These are phyloP conservation scores for Ictalurus furcatus DNA, from an alignment of 2,113 vertebrate species.

Conservation along the genomic window DNA sequence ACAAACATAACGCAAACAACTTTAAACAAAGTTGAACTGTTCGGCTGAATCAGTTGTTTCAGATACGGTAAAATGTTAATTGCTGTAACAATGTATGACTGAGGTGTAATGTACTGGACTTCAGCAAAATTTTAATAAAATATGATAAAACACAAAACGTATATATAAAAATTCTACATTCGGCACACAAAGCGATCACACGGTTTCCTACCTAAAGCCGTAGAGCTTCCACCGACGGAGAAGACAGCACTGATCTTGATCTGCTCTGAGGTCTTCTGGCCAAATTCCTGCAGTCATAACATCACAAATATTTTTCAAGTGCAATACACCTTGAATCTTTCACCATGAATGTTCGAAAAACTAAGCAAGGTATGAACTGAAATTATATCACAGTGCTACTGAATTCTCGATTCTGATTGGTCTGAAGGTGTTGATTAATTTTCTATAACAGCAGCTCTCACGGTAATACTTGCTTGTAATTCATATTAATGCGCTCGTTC, in stretches of 20 bases:
- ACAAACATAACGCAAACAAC: not conserved
- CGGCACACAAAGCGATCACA: not conserved
- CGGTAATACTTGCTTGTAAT: not conserved
- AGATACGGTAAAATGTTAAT: not conserved
- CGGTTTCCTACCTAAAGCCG: slow-evolving; percentile 74
- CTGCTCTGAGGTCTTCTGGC: slow-evolving; percentile 71
- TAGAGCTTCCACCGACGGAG: slow-evolving; percentile 78
- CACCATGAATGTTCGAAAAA: not conserved
- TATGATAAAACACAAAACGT: not conserved
- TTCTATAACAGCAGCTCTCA: not conserved
- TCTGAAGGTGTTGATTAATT: not conserved
- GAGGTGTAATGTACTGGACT: not conserved
- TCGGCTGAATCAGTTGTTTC: not conserved
- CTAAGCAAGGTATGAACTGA: not conserved
- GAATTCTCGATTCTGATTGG: not conserved
- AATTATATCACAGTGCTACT: not conserved
- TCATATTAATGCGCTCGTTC: not conserved
- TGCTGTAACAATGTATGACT: not conserved
- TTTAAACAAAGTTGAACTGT: not conserved
- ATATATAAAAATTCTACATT: not conserved
- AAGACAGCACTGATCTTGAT: slow-evolving; percentile 94
- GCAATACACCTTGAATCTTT: not conserved
- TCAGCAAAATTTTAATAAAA: not conserved
- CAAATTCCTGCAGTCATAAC: slow-evolving; percentile 36
- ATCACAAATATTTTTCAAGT: not conserved